Evolutionary conservation across 2,888 invertebrate genomes (phyloP).

Genomic region (Cyclophora albipunctata): DNA sequence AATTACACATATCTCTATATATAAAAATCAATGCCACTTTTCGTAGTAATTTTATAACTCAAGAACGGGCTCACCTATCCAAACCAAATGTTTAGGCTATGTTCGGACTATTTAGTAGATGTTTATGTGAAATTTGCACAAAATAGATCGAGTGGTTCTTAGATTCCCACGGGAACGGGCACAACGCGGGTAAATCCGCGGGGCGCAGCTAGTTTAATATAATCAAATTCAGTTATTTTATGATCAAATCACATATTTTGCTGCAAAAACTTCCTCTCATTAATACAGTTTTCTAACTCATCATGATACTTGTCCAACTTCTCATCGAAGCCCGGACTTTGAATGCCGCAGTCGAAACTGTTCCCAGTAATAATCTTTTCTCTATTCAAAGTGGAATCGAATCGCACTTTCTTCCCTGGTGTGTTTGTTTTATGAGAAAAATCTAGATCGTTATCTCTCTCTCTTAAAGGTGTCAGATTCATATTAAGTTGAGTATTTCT

Average conservation of each 20-base stretch:
- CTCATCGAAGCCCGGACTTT: slow-evolving; percentile 63
- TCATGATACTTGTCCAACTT: slow-evolving; percentile 69
- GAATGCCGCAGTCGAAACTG: slow-evolving; percentile 61
- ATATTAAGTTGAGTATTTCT: slow-evolving; percentile 59
- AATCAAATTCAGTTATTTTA: no score
- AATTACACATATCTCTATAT: no score
- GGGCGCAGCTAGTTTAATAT: no score
- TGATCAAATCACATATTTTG: slow-evolving; percentile 54
- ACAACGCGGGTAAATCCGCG: no score
- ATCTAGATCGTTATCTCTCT: slow-evolving; percentile 40
- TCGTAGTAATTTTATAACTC: no score
- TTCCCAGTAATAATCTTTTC: slow-evolving; percentile 68
- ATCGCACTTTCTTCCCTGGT: slow-evolving; percentile 63
- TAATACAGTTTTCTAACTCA: slow-evolving; percentile 69
- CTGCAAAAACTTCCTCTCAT: slow-evolving; percentile 63
- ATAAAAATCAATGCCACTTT: no score
- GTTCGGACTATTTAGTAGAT: no score
- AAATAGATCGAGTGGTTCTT: no score
- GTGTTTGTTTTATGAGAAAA: slow-evolving; percentile 46
- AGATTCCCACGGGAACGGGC: no score
- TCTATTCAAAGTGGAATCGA: slow-evolving; percentile 65
- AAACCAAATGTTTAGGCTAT: no score
- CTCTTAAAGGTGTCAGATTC: slow-evolving; percentile 61
- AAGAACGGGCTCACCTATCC: no score
- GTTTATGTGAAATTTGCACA: no score